These are phyloP conservation scores for Silurus meridionalis DNA, from an alignment of 2,113 vertebrate species.

Conservation along the genomic window DNA sequence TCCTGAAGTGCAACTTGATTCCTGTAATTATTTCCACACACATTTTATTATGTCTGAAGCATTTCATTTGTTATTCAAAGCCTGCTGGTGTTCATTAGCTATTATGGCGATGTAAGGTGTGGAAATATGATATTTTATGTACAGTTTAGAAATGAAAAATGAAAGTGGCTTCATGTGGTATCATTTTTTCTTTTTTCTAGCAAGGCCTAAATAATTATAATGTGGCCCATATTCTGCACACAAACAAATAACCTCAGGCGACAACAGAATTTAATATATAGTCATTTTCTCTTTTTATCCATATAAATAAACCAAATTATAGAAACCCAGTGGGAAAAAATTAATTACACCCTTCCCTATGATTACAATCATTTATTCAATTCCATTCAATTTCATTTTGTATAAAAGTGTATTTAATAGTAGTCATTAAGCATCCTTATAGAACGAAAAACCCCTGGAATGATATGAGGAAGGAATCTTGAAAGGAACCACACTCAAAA, in stretches of 20 bases:
- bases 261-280: background rate
- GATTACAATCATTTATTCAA: background rate
- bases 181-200: background rate
- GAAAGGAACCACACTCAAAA: too few relatives aligned
- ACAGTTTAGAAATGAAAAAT: background rate
- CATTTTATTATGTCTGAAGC: background rate
- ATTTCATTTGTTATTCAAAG: background rate
- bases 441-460: too few relatives aligned
- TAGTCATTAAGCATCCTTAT: too few relatives aligned
- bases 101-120: background rate
- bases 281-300: background rate
- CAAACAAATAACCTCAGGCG: background rate
- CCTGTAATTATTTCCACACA: background rate
- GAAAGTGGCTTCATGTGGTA: background rate
- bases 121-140: background rate
- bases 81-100: background rate
- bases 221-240: too few relatives aligned
- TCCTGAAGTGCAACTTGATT: background rate
- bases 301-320: background rate
- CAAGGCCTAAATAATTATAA: background rate
- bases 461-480: too few relatives aligned
- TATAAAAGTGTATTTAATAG: too few relatives aligned
- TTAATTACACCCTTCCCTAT: background rate
- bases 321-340: background rate
- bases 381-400: too few relatives aligned